Conservation (phyloP, 2,113 vertebrate genomes). For the Benitochromis conjunctus region DNA sequence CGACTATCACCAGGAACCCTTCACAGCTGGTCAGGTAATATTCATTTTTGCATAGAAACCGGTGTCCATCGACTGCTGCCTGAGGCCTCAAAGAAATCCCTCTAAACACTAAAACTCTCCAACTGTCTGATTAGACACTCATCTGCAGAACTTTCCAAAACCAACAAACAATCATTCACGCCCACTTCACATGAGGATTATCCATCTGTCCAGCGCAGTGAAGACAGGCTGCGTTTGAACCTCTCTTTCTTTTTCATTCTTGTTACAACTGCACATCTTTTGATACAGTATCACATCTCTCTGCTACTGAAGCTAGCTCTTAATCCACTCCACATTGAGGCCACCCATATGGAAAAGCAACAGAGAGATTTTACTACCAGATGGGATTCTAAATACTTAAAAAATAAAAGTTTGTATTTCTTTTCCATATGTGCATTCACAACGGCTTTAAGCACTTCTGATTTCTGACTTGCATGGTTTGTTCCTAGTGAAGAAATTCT, state of each 20-base stretch:
- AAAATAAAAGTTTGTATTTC: neutral
- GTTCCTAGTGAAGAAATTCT: neutral
- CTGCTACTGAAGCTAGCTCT: neutral
- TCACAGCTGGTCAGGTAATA: neutral
- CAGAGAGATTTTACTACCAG: neutral
- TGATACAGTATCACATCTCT: neutral
- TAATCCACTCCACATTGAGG: neutral
- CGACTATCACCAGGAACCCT: neutral
- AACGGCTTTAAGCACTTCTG: neutral
- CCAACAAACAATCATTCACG: neutral
- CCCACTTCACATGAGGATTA: neutral
- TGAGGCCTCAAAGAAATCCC: neutral
- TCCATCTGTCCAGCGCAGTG: neutral
- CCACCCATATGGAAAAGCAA: neutral
- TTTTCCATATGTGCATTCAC: neutral
- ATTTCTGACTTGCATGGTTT: neutral
- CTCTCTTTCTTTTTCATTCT: neutral
- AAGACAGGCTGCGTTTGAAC: neutral
- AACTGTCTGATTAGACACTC: neutral
- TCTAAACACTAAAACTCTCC: neutral
- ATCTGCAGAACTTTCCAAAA: neutral
- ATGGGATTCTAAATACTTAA: neutral
- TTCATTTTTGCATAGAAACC: neutral
- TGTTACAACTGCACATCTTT: neutral
- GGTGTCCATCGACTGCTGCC: neutral